phyloP scores from a whole-genome alignment of 2,113 vertebrate species.

The Notothenia rossii region DNA sequence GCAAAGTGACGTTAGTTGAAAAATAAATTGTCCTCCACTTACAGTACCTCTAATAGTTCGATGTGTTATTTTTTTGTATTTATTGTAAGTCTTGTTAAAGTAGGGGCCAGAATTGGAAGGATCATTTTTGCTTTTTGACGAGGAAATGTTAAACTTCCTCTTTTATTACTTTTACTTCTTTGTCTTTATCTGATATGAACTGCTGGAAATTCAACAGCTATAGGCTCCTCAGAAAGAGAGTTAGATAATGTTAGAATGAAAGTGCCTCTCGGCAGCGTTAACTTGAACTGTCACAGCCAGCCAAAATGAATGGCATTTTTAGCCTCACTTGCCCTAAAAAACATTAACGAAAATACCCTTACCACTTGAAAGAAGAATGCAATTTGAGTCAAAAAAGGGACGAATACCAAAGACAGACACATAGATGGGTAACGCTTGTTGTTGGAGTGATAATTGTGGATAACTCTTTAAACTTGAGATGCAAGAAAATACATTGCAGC shows the following conservation, averaged over 20 bases:
- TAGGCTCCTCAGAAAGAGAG: not conserved
- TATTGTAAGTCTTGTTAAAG: not conserved
- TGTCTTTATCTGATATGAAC: slow-evolving; percentile 5
- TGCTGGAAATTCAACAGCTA: not conserved
- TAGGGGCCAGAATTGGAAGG: not conserved
- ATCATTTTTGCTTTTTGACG: slow-evolving; percentile 25
- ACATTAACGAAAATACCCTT: too few species aligned
- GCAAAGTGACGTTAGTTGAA: slow-evolving; percentile 1
- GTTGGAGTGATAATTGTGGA: not conserved
- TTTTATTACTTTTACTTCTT: not conserved
- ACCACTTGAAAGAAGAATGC: not conserved
- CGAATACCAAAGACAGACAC: not conserved
- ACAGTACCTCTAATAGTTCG: not conserved
- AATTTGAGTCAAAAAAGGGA: not conserved
- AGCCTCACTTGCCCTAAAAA: not conserved
- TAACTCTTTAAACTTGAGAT: not conserved
- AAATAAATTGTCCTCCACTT: not conserved
- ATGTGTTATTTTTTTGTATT: not conserved
- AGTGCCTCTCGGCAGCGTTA: slow-evolving; percentile 6
- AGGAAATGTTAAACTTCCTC: not conserved
- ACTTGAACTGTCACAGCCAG: not conserved
- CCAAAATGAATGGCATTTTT: not conserved
- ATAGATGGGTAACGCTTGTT: not conserved
- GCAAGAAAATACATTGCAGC: not conserved
- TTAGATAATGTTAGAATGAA: not conserved